phyloP scores from a whole-genome alignment of 2,113 vertebrate species.

The Theropithecus gelada region DNA sequence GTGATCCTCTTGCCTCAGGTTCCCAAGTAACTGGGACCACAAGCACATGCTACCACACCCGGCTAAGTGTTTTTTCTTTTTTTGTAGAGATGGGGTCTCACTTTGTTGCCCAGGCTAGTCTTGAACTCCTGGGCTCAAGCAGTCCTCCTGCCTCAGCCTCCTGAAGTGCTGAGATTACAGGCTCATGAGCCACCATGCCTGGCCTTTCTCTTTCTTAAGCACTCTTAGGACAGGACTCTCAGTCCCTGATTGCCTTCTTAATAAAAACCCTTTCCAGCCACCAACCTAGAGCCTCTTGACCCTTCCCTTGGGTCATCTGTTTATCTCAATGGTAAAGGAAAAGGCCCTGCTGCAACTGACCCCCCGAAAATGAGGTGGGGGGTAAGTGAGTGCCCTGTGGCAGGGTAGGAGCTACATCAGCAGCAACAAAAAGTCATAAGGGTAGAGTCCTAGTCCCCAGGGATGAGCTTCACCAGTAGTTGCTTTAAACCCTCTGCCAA shows the following conservation, averaged over 20 bases:
- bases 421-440: neutral
- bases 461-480: neutral
- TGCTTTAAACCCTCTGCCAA: neutral
- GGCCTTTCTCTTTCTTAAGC: neutral
- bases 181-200: too few species aligned
- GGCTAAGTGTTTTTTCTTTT: too few species aligned
- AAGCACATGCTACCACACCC: too few species aligned
- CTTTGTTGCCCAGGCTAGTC: too few species aligned
- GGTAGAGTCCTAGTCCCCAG: neutral
- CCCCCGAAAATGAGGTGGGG: neutral
- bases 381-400: neutral
- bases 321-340: neutral
- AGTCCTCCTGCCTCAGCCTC: too few species aligned
- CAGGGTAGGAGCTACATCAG: neutral
- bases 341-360: neutral
- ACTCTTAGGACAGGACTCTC: slow-evolving; percentile 9
- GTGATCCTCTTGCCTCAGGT: too few species aligned
- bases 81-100: too few species aligned
- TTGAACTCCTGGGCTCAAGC: too few species aligned
- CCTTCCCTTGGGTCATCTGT: neutral
- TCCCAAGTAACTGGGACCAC: too few species aligned
- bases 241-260: neutral
- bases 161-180: too few species aligned
- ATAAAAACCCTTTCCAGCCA: neutral
- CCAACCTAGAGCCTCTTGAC: neutral